Percentiles rank a stretch among this genome's conserved stretches.
Conservation (phyloP, 2,797 vertebrate species). For the Thunnus albacares region DNA sequence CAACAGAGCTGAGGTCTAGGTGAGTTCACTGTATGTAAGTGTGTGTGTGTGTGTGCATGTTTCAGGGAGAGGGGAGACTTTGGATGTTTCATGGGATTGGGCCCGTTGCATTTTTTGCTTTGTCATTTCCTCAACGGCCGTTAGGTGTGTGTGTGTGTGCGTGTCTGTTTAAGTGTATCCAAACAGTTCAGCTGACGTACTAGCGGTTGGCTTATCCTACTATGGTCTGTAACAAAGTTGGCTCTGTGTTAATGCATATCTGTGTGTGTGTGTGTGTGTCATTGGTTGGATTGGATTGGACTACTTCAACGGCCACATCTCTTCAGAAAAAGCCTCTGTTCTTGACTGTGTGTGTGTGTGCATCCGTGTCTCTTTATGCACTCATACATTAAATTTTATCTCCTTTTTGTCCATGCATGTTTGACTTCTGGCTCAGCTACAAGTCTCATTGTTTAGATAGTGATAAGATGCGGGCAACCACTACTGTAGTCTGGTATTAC, state of each 20-base stretch:
- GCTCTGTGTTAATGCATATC: constrained; percentile 20
- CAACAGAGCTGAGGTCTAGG: constrained; percentile 23
- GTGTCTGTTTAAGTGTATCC: constrained; percentile 53
- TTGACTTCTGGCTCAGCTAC: constrained; percentile 58
- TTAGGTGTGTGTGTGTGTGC: constrained; percentile 37
- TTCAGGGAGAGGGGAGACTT: constrained; percentile 17
- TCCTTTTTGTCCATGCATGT: constrained; percentile 36
- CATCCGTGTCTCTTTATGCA: constrained; percentile 9
- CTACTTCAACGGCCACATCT: constrained; percentile 45
- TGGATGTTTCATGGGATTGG: constrained; percentile 39
- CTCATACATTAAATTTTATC: constrained; percentile 32
- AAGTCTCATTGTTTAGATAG: constrained; percentile 70
- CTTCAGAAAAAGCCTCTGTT: constrained; percentile 28
- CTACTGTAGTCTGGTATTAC: constrained; percentile 65
- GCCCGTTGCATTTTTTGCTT: constrained; percentile 37
- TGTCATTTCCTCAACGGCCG: constrained; percentile 50
- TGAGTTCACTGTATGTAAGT: constrained; percentile 45
- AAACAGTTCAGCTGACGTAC: constrained; percentile 53
- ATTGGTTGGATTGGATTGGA: constrained; percentile 49
- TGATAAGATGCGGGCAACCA: constrained; percentile 67
- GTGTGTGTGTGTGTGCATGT: constrained; percentile 28
- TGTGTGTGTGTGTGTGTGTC: constrained; percentile 39
- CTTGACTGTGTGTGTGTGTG: background rate
- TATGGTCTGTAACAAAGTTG: constrained; percentile 49
- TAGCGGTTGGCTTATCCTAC: constrained; percentile 48